Percentiles rank a stretch among this genome's conserved stretches.
Evolutionary conservation across 1,140 invertebrate species (phyloP).

Genomic region (Caerostris extrusa): DNA sequence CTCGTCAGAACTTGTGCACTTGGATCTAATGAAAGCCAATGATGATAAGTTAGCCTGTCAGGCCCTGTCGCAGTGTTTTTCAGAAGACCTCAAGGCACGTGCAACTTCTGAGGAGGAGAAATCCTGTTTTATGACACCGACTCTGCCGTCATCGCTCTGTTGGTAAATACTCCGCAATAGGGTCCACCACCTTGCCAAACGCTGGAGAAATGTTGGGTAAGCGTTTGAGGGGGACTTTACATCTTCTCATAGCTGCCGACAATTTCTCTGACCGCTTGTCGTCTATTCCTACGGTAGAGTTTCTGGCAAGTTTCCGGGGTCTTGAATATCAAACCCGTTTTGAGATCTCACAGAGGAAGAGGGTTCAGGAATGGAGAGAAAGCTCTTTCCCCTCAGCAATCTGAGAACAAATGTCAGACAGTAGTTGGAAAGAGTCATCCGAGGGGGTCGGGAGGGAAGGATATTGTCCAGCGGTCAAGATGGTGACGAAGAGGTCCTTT

Average conservation of each 20-base stretch:
- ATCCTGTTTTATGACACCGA: not conserved
- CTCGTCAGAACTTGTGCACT: not conserved
- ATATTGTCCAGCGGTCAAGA: too few species aligned
- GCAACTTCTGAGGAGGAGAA: not conserved
- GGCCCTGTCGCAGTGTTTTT: slow-evolving; percentile 44
- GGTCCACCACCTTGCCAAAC: too few species aligned
- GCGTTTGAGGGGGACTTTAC: not conserved
- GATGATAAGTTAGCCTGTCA: slow-evolving; percentile 24
- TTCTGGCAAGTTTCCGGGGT: not conserved
- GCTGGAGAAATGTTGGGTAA: not conserved
- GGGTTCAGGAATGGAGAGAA: too few species aligned
- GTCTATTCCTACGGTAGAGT: not conserved
- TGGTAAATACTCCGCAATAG: too few species aligned
- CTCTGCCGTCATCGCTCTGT: too few species aligned
- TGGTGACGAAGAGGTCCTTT: too few species aligned
- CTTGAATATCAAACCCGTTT: not conserved
- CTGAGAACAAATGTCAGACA: not conserved
- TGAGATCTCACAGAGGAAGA: too few species aligned
- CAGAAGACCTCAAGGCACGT: not conserved
- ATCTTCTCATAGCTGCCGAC: not conserved
- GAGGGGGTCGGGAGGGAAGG: too few species aligned
- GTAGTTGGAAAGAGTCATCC: not conserved
- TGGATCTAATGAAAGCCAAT: not conserved
- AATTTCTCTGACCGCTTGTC: not conserved
- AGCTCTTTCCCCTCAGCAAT: not conserved